A percentile compares a stretch with the other conserved stretches of the same genome.
phyloP scores from a whole-genome alignment of 2,797 vertebrate species.

The Apogon hyalosoma region DNA sequence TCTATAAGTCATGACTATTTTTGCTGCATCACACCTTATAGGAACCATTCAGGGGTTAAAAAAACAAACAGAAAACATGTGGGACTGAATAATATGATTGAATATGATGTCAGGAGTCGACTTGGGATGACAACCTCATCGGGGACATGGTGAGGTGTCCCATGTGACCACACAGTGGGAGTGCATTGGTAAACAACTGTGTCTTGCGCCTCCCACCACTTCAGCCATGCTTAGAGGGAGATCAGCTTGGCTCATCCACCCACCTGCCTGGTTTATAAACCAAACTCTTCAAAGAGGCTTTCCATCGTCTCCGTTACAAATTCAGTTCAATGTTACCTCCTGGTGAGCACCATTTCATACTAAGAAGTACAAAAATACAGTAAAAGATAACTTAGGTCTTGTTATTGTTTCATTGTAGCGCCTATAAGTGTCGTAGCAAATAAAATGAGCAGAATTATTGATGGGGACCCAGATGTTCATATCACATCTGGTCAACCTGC shows the following conservation, averaged over 20 bases:
- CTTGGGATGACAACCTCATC: constrained; percentile 43
- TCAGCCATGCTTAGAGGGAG: constrained; percentile 42
- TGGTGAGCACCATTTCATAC: not conserved
- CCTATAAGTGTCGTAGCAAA: not conserved
- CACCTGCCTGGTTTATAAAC: constrained; percentile 36
- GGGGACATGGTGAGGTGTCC: constrained; percentile 50
- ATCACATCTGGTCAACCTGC: constrained; percentile 36
- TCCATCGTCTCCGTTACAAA: constrained; percentile 16
- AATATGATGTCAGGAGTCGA: constrained; percentile 25
- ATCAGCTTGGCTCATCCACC: constrained; percentile 47
- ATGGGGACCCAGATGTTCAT: constrained; percentile 7
- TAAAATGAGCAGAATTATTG: constrained; percentile 1
- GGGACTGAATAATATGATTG: constrained; percentile 20
- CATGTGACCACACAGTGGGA: constrained; percentile 59
- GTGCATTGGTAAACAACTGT: constrained; percentile 65
- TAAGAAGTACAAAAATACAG: not conserved
- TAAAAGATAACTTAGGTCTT: too few species aligned
- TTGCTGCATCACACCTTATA: constrained; percentile 8
- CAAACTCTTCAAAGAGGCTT: constrained; percentile 39
- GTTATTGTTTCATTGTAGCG: not conserved
- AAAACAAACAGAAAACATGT: constrained; percentile 13
- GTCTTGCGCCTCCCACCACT: constrained; percentile 50
- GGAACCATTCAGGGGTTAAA: constrained; percentile 9
- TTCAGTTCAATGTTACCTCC: not conserved
- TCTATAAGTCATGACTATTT: constrained; percentile 15